A percentile compares a stretch with the other conserved stretches of the same genome.
phyloP scores from a whole-genome alignment of 2,797 vertebrate genomes.

The Botia almorhae region DNA sequence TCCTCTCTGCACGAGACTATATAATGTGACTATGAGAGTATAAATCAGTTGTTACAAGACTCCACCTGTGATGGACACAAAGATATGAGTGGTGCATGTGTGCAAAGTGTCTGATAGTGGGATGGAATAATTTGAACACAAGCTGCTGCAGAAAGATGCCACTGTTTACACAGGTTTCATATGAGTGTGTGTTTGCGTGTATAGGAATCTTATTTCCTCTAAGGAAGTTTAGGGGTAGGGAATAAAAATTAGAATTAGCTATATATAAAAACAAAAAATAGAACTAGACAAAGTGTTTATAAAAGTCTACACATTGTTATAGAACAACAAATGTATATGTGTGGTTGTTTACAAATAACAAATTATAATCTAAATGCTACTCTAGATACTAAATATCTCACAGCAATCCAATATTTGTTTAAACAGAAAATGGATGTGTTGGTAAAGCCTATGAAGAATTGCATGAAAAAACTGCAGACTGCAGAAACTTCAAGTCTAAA shows the following conservation, averaged over 20 bases:
- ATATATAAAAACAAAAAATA: no score
- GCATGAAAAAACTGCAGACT: conserved; percentile 35
- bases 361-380: conserved; percentile 11
- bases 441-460: conserved; percentile 17
- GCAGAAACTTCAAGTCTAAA: conserved; percentile 15
- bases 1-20: not conserved
- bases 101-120: conserved; percentile 5
- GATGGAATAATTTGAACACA: conserved; percentile 1
- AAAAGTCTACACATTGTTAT: not conserved
- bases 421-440: not conserved
- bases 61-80: not conserved
- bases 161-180: conserved; percentile 9
- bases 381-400: conserved; percentile 7
- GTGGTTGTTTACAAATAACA: not conserved
- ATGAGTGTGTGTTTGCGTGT: not conserved
- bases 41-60: not conserved
- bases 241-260: no score
- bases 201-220: not conserved
- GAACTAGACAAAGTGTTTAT: no score
- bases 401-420: not conserved
- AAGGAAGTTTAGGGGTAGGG: not conserved
- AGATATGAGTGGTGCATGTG: conserved; percentile 24
- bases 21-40: conserved; percentile 7
- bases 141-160: not conserved
- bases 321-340: not conserved